Evolutionary conservation across 2,888 invertebrate species (phyloP), one percentile per base, ranked within the genome.

Genomic region (Ecliptopera silaceata): DNA sequence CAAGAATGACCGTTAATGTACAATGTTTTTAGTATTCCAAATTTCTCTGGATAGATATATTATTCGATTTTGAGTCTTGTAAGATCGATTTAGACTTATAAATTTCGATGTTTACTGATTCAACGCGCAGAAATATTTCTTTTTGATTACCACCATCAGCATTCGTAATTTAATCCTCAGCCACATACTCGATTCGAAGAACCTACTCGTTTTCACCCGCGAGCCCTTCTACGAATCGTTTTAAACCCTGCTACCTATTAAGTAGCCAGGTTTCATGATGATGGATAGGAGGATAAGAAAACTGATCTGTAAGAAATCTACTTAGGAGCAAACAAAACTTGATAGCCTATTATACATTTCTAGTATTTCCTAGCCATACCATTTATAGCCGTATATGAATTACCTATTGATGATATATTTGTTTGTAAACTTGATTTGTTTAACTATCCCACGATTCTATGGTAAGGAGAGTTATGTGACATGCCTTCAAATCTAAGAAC

Each of bases 181-280:
- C 39, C 41, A 38, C 39, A 3, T 57, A 29, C 45, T 26, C 6
- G 36, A 43, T 59, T 64, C 59, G 49, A 26, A 43, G 56, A 60
- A 60, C 46, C 41, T 34, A 45, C 51, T 39, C 38, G 38, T 47
- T 44, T 57, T 43, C 12, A 50, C 56, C 58, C 56, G 46, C 29
- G 57, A 60, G 41, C 31, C 41, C 49, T 65, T 65, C 65, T 51
- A 48, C 51, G 65, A 65, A 65, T 36, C 59, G 32, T 46, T 41
- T 47, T 53, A 17, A 51, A 45, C 47, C 41, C 52, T 47, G 53
- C 63, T 60, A 61, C 59, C 49, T 58, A 56, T 53, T 61, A 64
- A 49, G 64, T 58, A 65, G 60, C 56, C 52, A 39, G 32, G 48
- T 34, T 52, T 45, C 8, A 46, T 43, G 56, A 46, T 52, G 39